phyloP scores from a whole-genome alignment of 2,797 vertebrate genomes.

The Pangasius mekongensis region DNA sequence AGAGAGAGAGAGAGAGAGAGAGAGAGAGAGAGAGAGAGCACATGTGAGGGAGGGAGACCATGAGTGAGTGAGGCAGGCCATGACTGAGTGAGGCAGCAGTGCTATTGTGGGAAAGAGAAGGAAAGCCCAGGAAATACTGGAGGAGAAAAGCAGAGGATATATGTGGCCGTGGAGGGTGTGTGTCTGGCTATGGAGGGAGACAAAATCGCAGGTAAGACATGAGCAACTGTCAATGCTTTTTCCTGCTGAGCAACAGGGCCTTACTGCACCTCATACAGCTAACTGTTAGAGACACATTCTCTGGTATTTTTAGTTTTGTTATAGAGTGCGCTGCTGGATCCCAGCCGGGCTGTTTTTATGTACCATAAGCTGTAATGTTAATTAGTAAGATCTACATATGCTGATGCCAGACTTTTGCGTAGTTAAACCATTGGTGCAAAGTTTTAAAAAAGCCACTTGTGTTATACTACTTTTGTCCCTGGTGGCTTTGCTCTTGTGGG shows the following conservation, averaged over 20 bases:
- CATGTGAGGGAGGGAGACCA: slow-evolving; percentile 51
- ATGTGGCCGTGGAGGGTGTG: slow-evolving; percentile 74
- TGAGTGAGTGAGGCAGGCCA: slow-evolving; percentile 49
- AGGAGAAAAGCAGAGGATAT: slow-evolving; percentile 69
- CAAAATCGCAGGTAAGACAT: slow-evolving; percentile 81
- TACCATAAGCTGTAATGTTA: background rate
- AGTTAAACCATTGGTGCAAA: background rate
- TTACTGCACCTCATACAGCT: background rate
- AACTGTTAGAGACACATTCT: background rate
- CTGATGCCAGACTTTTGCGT: background rate
- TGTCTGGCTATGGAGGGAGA: slow-evolving; percentile 79
- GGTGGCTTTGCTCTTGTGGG: slow-evolving; percentile 26
- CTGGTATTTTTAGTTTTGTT: slow-evolving; percentile 2
- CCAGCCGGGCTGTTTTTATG: background rate
- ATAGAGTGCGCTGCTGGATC: background rate
- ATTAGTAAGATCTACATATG: background rate
- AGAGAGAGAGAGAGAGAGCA: background rate
- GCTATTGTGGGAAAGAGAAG: slow-evolving; percentile 63
- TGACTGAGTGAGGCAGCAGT: slow-evolving; percentile 52
- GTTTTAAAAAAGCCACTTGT: slow-evolving; percentile 3
- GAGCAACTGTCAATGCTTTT: background rate
- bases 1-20: slow-evolving; percentile 22
- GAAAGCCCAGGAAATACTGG: slow-evolving; percentile 75
- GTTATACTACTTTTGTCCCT: slow-evolving; percentile 51
- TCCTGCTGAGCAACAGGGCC: background rate